Percentiles rank a stretch among this genome's conserved stretches.
phyloP scores from a whole-genome alignment of 2,888 invertebrate species.

The Cephus spinipes region DNA sequence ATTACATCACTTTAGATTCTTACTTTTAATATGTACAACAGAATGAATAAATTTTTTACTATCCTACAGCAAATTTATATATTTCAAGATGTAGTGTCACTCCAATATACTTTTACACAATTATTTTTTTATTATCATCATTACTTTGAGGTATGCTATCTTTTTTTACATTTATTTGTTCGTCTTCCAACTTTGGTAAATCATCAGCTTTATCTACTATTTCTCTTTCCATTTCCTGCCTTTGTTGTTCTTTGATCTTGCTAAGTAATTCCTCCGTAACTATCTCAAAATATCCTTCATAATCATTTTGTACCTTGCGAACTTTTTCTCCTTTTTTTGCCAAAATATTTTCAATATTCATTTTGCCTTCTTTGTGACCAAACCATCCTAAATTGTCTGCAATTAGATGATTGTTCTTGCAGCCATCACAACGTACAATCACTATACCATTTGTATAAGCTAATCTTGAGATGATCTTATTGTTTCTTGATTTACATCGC shows the following conservation, averaged over 20 bases:
- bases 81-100: not conserved
- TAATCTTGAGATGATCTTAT: constrained; percentile 84
- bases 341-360: constrained; percentile 92
- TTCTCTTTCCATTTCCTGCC: not conserved
- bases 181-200: constrained; percentile 20
- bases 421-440: constrained; percentile 89
- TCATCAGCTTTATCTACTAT: constrained; percentile 20
- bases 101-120: constrained; percentile 32
- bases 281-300: constrained; percentile 68
- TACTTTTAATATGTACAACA: constrained; percentile 6
- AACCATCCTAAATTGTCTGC: constrained; percentile 98
- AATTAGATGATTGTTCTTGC: constrained; percentile 91
- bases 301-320: constrained; percentile 66
- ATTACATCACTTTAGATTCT: not conserved
- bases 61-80: constrained; percentile 19
- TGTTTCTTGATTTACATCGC: constrained; percentile 82
- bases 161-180: constrained; percentile 15
- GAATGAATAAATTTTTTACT: constrained; percentile 4
- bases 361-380: constrained; percentile 74
- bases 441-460: constrained; percentile 92
- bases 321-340: constrained; percentile 89
- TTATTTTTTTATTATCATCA: not conserved
- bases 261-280: constrained; percentile 64
- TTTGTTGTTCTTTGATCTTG: not conserved
- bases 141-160: constrained; percentile 1